phyloP scores from a whole-genome alignment of 1,140 invertebrate species.

The Zophobas atratus region DNA sequence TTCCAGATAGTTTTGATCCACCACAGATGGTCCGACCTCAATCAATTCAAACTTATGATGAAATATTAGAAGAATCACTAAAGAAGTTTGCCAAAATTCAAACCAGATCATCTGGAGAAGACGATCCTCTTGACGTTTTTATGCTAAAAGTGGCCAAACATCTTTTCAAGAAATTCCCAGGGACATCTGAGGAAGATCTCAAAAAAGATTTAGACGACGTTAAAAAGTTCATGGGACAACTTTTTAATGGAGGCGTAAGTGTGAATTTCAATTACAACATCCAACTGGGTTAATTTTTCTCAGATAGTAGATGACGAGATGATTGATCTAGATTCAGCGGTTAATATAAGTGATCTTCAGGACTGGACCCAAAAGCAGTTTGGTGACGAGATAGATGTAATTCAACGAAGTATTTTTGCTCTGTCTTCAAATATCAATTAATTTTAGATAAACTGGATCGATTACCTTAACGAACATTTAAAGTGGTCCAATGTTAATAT shows the following conservation, averaged over 20 bases:
- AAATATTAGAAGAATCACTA: slow-evolving; percentile 19
- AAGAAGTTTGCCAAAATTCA: background rate
- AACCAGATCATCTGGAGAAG: background rate
- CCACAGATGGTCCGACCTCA: slow-evolving; percentile 17
- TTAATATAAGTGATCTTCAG: slow-evolving; percentile 59
- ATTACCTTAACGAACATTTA: slow-evolving; percentile 59
- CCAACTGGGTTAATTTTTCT: slow-evolving; percentile 9
- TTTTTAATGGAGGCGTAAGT: slow-evolving; percentile 55
- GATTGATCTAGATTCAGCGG: background rate
- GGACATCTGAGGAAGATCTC: slow-evolving; percentile 50
- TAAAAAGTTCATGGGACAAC: slow-evolving; percentile 49
- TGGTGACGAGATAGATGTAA: slow-evolving; percentile 40
- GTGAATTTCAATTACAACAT: background rate
- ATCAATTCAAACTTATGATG: slow-evolving; percentile 6
- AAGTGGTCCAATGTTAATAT: slow-evolving; percentile 54
- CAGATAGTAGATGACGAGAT: slow-evolving; percentile 52
- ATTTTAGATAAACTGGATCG: slow-evolving; percentile 64
- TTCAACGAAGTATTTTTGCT: background rate
- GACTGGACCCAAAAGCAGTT: slow-evolving; percentile 61
- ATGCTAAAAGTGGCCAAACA: background rate
- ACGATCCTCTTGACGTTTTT: slow-evolving; percentile 20
- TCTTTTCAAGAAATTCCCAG: background rate
- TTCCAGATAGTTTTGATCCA: background rate
- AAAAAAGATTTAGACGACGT: slow-evolving; percentile 50
- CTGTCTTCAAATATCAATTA: background rate